These are phyloP conservation scores for Meiosimyza platycephala DNA, from an alignment of 2,888 invertebrate species.

Conservation along the genomic window DNA sequence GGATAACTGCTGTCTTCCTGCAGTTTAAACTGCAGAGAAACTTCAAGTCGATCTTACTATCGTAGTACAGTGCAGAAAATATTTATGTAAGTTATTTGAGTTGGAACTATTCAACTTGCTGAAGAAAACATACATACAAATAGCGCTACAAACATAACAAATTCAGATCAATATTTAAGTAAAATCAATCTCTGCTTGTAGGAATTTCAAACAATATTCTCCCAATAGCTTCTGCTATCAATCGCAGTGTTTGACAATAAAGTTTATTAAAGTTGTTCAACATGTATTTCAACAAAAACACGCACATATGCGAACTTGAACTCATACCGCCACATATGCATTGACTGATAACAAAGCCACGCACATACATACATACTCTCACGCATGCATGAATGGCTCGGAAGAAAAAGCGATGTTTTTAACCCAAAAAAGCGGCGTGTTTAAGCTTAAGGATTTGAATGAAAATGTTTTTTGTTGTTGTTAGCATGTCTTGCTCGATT, in stretches of 20 bases:
- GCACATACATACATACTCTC: no score
- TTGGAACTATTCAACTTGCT: no score
- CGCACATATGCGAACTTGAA: no score
- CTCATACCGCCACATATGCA: no score
- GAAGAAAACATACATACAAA: no score
- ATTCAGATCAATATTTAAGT: no score
- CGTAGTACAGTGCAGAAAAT: no score
- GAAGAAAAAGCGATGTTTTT: neutral
- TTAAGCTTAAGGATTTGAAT: conserved; percentile 13
- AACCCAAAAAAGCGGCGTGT: neutral
- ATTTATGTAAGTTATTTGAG: no score
- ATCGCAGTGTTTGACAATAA: neutral
- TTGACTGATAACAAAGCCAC: no score
- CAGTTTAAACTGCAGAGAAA: no score
- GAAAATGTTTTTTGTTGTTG: neutral
- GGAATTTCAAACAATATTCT: neutral
- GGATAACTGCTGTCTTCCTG: neutral
- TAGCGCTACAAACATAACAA: no score
- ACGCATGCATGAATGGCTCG: neutral
- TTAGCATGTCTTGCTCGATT: conserved; percentile 13
- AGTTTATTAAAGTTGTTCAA: neutral
- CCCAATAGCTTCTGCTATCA: neutral
- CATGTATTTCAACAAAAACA: neutral
- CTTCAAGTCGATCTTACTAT: no score
- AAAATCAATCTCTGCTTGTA: neutral